Evolutionary conservation across 2,888 invertebrate species (phyloP).

Genomic region (Arctia plantaginis): DNA sequence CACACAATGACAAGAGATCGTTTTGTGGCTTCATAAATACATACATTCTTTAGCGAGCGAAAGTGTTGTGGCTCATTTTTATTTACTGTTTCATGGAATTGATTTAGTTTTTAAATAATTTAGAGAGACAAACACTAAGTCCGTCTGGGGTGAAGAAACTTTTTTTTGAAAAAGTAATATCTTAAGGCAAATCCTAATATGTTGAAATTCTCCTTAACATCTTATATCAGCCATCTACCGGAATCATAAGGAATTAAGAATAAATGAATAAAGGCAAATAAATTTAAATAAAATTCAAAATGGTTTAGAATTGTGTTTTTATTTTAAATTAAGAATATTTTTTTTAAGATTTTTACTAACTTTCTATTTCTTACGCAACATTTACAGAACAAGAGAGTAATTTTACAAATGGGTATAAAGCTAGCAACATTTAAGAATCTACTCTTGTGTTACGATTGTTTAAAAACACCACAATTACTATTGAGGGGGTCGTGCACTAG

Average conservation of each 20-base stretch:
- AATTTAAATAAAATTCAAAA: neutral
- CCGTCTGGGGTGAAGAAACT: neutral
- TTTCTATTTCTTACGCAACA: neutral
- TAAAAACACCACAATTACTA: neutral
- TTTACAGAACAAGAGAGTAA: neutral
- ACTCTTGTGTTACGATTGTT: neutral
- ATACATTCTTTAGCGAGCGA: slow-evolving; percentile 69
- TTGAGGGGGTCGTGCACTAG: neutral
- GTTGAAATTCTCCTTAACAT: neutral
- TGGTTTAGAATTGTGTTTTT: neutral
- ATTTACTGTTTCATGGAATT: slow-evolving; percentile 71
- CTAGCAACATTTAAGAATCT: neutral
- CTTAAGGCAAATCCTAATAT: neutral
- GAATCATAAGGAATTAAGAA: neutral
- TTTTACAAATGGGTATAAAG: neutral
- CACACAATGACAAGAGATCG: slow-evolving; percentile 74
- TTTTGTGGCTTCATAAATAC: slow-evolving; percentile 56
- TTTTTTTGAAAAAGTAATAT: neutral
- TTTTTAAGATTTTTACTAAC: neutral
- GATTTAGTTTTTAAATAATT: slow-evolving; percentile 27
- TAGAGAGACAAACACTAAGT: neutral
- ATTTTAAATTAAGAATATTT: neutral
- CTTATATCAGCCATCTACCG: neutral
- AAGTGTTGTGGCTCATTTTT: slow-evolving; percentile 75
- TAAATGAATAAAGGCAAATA: neutral